Base-by-base conservation (phyloP, 2,888 invertebrate genomes). In the Lepidochitona cinerea region DNA sequence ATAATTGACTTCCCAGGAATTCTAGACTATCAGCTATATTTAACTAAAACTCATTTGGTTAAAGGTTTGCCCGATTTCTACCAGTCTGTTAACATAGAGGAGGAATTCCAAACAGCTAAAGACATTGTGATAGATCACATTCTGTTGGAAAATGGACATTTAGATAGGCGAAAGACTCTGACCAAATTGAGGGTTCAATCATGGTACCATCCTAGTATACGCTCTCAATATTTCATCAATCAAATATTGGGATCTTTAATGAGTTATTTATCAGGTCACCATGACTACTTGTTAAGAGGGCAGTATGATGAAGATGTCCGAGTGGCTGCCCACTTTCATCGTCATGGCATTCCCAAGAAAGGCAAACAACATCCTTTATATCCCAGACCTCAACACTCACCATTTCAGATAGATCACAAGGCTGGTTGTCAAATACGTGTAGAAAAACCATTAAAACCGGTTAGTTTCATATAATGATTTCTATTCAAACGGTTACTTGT, bases 301-400 rank as follows among this genome's bases (percentile, higher is more conserved):
- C 92, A 95, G 93, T 90, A 95, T 37, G 96, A 97, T 89, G 92
- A 93, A 84, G 93, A 95, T 77, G 95, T 97, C 3, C 92, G 95
- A 29, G 92, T 96, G 82, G 95, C 96, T 92, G 95, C 96, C 35
- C 96, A 95, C 90, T 98, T 97, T 97, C 81, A 83, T 41, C 75
- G 88, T 37, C 71, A 84, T 81, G 86, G 86, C 9, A 77, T 85
- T 2, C 59, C 23, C 4, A 59, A 29, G 59, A 59, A 59, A 26
- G 59, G 59, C 18, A 23, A 23, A 29, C 59, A 59, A 1, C 59
- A 29, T 26, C 26, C 26, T 14, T 14, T 4, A 4, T 32, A 29
- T 14, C 59, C 59, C 23, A 59, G 29, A 26, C 59, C 59, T 4
- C 59, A 59, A 26, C 59, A 59, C 9, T 23, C 59, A 29, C 23